Conservation (phyloP, 2,888 invertebrate species). For the Sphaeridia pumilis region DNA sequence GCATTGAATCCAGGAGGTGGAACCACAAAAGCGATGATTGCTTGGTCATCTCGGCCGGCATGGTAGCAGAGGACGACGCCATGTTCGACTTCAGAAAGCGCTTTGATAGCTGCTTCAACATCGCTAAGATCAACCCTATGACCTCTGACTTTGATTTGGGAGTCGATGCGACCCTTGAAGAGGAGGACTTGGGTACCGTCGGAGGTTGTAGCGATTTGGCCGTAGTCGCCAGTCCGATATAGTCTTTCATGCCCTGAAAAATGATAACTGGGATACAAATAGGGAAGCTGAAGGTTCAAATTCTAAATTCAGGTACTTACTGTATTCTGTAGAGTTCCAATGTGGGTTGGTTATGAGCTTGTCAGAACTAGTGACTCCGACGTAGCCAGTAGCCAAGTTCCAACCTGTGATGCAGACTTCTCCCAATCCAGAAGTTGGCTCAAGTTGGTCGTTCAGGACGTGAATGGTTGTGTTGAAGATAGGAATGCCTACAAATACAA, state of each 20-base stretch:
- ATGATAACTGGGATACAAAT: too few relatives aligned
- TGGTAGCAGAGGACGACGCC: constrained; percentile 67
- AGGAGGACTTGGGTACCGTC: constrained; percentile 15
- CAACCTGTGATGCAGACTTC: constrained; percentile 34
- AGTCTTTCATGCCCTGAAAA: constrained; percentile 4
- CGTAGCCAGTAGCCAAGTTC: constrained; percentile 32
- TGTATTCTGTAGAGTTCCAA: not conserved
- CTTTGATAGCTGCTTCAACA: constrained; percentile 58
- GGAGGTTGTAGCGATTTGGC: constrained; percentile 16
- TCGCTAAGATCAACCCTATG: constrained; percentile 75
- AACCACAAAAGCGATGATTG: constrained; percentile 28
- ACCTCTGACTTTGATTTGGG: constrained; percentile 70
- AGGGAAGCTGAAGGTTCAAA: not conserved
- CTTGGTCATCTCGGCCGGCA: constrained; percentile 51
- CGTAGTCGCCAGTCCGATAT: constrained; percentile 29
- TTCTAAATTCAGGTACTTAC: not conserved
- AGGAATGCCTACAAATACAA: constrained; percentile 58
- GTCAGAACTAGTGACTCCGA: constrained; percentile 16
- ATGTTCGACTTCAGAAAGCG: constrained; percentile 50
- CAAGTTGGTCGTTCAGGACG: constrained; percentile 56
- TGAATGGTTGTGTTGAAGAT: constrained; percentile 70
- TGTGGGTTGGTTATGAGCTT: not conserved
- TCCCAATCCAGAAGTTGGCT: too few relatives aligned
- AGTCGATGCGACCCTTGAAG: constrained; percentile 19
- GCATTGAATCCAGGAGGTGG: not conserved